Evolutionary conservation across 2,888 invertebrate genomes (phyloP).

Genomic region (Idaea straminata): DNA sequence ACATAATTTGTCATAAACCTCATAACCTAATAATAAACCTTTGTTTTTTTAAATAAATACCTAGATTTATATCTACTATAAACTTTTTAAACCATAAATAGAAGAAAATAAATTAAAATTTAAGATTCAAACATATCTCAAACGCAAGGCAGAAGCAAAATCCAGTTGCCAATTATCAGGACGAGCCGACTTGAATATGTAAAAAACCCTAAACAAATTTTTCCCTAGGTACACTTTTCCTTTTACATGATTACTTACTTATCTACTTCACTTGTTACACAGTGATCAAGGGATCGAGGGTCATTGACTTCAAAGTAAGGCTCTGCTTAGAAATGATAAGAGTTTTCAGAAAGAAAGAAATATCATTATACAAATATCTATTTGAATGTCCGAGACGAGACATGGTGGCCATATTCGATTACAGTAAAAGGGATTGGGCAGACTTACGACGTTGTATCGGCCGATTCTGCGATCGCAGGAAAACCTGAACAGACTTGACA

Average conservation of each 20-base stretch:
- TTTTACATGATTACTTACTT: not conserved
- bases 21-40: too few relatives aligned
- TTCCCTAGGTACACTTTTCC: not conserved
- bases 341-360: slow-evolving; percentile 39
- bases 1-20: too few relatives aligned
- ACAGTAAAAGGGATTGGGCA: slow-evolving; percentile 48
- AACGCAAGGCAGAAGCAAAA: too few relatives aligned
- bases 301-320: slow-evolving; percentile 1
- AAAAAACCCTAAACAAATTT: not conserved
- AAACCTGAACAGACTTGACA: too few relatives aligned
- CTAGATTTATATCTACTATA: too few relatives aligned
- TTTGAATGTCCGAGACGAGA: slow-evolving; percentile 53
- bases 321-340: not conserved
- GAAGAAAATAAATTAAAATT: too few relatives aligned
- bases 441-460: not conserved
- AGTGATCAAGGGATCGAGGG: not conserved
- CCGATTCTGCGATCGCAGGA: not conserved
- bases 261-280: not conserved
- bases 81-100: too few relatives aligned
- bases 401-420: slow-evolving; percentile 68
- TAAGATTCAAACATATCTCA: too few relatives aligned
- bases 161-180: not conserved
- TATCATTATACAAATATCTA: slow-evolving; percentile 57
- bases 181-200: not conserved
- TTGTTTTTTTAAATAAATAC: too few relatives aligned